These are phyloP conservation scores for Pelvicachromis taeniatus DNA, from an alignment of 2,113 vertebrate species.

Conservation along the genomic window DNA sequence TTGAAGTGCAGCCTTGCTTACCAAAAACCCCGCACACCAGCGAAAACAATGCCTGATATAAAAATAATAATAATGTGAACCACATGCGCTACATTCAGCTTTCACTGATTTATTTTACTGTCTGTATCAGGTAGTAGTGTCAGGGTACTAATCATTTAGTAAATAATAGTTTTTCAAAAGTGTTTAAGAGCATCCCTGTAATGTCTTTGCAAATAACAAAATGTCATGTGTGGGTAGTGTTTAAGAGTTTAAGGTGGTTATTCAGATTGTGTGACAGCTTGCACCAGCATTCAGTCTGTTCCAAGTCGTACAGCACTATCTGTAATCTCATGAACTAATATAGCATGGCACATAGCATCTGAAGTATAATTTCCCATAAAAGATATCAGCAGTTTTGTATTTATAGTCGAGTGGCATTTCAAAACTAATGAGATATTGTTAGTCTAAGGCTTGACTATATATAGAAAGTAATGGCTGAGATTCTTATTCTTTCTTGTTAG, in stretches of 20 bases:
- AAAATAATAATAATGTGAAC: neutral
- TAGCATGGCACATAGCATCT: neutral
- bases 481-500: neutral
- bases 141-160: neutral
- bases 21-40: neutral
- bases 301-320: neutral
- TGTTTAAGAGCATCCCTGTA: neutral
- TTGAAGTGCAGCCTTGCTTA: neutral
- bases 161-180: neutral
- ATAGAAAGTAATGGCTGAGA: neutral
- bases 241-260: neutral
- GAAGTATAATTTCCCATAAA: neutral
- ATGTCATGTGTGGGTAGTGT: neutral
- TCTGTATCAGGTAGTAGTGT: neutral
- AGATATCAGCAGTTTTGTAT: neutral
- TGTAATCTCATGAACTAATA: constrained; percentile 18
- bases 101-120: neutral
- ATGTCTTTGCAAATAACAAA: neutral
- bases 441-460: neutral
- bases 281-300: neutral
- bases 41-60: neutral
- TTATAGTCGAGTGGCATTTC: neutral
- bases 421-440: neutral
- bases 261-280: neutral
- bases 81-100: neutral